Evolutionary conservation across 2,797 vertebrate species (phyloP), one percentile per base, ranked within the genome.

Genomic region (Acomys russatus): DNA sequence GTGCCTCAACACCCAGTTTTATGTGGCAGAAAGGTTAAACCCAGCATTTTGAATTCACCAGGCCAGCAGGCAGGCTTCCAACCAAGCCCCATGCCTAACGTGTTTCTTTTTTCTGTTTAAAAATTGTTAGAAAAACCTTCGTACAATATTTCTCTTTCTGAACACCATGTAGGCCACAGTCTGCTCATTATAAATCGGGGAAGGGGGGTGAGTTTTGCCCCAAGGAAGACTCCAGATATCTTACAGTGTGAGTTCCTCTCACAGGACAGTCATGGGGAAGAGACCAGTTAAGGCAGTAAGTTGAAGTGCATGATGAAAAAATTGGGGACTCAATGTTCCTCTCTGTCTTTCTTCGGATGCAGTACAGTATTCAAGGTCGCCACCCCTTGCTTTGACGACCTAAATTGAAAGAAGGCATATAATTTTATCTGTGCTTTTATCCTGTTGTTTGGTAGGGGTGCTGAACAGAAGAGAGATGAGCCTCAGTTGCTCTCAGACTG

Each of bases 91-190:
- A 33, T 74, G 3, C 25, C 28, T 30, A 88, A 25, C 3, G 88
- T 90, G 38, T 61, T 3, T 35, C 44, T 68, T 92, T 54, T 79
- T 54, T 59, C 14, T 59, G 56, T 85, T 95, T 84, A 56, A 94
- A 28, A 25, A 10, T 83, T 63, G 14, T 6, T 79, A 35, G 15
- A 11, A 63, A 92, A 63, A 44, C 2, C 35, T 89, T 30, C 8
- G n/a, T 8, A 7, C 3, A 30, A 9, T 20, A 4, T 64, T 33
- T 80, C 90, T 25, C 7, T 91, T 30, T 86, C 76, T 49, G 25
- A 12, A 54, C 0, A 1, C 18, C 6, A 38, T 0, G 1, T 25
- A 51, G 30, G 33, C 54, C 3, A 20, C 1, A 17, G 9, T 38
- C 20, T 91, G 59, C 23, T 95, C n/a, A 30, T 85, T 79, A 20